Base-by-base conservation (phyloP, 1,140 invertebrate genomes). In the Procambarus clarkii region DNA sequence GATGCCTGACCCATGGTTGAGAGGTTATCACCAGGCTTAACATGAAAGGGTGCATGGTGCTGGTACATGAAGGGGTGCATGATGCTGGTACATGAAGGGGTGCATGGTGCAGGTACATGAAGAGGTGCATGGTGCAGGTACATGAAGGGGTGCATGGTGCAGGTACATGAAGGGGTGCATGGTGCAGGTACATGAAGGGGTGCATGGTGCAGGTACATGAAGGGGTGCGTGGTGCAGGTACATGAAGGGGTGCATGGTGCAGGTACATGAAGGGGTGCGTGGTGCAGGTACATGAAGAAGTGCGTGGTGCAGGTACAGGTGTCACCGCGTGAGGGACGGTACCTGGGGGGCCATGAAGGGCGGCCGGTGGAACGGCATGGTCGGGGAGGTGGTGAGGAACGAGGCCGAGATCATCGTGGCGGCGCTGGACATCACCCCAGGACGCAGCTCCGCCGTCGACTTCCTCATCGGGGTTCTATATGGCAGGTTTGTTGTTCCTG, bases 351-450 rank as follows among this genome's bases (percentile, higher is more conserved):
- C 45, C 3, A 21, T 79, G 76, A 44, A 60, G 71, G 76, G 3
- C 11, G 76, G 50, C 1, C 13, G 84, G 18, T 87, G 85, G 85
- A 87, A 21, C 2, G 85, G 85, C 21, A 87, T 87, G 85, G 34
- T 87, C 11, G 15, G 85, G 9, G 85, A 87, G 46, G 24, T 87
- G 48, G 74, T 87, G 50, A 24, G n/a, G n/a, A 76, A 48, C 21
- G 74, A 54, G 71, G 85, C 74, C 24, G 85, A 87, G 13, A 45
- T 87, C 18, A 76, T 24, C 9, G 74, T 79, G 2, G 85, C 85
- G 2, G 48, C 85, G 11, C 85, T 87, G 0, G 85, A 87, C 48
- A 76, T 87, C 24, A 87, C 85, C 8, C 24, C n/a, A 3, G n/a
- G 79, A 13, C 76, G 85, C 50, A 79, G 50, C 24, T 60, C n/a